Evolutionary conservation across 2,888 invertebrate species (phyloP).

Genomic region (Sinohyriopsis cumingii): DNA sequence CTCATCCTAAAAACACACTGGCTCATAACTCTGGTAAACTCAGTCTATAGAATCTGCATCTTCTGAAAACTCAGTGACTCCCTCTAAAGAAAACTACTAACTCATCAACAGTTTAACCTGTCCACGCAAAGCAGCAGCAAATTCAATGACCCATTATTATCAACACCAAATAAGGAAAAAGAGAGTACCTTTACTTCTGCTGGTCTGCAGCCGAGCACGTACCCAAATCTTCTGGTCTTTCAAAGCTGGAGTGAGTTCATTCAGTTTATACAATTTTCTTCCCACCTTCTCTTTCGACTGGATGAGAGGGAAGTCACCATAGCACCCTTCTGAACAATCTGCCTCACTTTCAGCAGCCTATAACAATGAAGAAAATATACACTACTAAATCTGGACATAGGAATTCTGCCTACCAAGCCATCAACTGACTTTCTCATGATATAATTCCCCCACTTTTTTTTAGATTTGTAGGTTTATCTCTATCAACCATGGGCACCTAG

Average conservation of each 20-base stretch:
- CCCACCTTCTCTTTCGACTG: constrained; percentile 78
- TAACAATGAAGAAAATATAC: background rate
- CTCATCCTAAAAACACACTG: no score
- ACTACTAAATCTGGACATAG: background rate
- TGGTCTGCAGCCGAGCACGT: constrained; percentile 91
- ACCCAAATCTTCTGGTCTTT: constrained; percentile 79
- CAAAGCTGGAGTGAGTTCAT: constrained; percentile 68
- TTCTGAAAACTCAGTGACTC: no score
- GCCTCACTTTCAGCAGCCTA: constrained; percentile 45
- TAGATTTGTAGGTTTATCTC: no score
- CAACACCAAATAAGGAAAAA: no score
- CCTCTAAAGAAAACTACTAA: no score
- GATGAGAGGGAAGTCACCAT: constrained; percentile 83
- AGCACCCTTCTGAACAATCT: constrained; percentile 82
- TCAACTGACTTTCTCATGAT: background rate
- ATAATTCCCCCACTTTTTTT: no score
- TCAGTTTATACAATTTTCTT: constrained; percentile 74
- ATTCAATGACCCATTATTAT: no score
- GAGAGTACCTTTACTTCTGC: constrained; percentile 83
- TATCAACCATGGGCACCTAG: no score
- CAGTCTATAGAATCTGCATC: no score
- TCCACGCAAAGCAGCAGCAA: no score
- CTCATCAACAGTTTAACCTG: no score
- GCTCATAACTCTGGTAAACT: no score
- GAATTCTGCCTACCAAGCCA: background rate